A percentile compares a stretch with the other conserved stretches of the same genome.
Conservation (phyloP, 2,888 invertebrate genomes). For the Synergus japonicus region DNA sequence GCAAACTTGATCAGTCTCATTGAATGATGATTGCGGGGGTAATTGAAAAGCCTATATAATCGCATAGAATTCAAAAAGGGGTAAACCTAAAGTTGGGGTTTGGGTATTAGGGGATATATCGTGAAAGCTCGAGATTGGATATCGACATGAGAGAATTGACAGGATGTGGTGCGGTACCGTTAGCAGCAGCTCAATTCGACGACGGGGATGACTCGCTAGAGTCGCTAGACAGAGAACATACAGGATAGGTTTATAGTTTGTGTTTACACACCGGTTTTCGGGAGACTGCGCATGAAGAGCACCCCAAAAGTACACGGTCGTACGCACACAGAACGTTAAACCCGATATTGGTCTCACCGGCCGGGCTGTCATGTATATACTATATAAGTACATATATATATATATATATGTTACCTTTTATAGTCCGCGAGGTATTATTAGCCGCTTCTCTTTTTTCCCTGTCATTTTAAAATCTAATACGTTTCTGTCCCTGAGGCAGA, state of each 20-base stretch:
- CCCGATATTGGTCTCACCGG: slow-evolving; percentile 35
- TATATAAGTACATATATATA: neutral
- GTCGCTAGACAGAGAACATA: slow-evolving; percentile 34
- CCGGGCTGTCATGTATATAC: slow-evolving; percentile 25
- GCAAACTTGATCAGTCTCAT: neutral
- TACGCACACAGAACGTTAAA: slow-evolving; percentile 39
- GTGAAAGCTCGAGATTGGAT: slow-evolving; percentile 37
- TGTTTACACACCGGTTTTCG: slow-evolving; percentile 73
- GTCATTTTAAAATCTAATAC: slow-evolving; percentile 75
- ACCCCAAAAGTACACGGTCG: slow-evolving; percentile 36
- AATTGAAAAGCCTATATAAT: neutral
- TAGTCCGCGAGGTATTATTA: slow-evolving; percentile 62
- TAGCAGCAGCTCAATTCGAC: slow-evolving; percentile 39
- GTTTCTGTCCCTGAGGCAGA: slow-evolving; percentile 65
- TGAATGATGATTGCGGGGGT: neutral
- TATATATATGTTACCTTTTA: neutral
- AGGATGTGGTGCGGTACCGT: slow-evolving; percentile 39
- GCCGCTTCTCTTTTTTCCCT: slow-evolving; percentile 71
- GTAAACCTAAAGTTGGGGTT: slow-evolving; percentile 34
- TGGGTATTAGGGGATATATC: slow-evolving; percentile 31
- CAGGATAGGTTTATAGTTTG: slow-evolving; percentile 40
- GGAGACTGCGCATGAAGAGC: slow-evolving; percentile 63
- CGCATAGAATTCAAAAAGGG: neutral
- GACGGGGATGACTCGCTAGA: slow-evolving; percentile 36
- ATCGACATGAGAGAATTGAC: slow-evolving; percentile 41